Base-by-base conservation (phyloP, 2,797 vertebrate genomes). In the Tympanoctomys barrerae region DNA sequence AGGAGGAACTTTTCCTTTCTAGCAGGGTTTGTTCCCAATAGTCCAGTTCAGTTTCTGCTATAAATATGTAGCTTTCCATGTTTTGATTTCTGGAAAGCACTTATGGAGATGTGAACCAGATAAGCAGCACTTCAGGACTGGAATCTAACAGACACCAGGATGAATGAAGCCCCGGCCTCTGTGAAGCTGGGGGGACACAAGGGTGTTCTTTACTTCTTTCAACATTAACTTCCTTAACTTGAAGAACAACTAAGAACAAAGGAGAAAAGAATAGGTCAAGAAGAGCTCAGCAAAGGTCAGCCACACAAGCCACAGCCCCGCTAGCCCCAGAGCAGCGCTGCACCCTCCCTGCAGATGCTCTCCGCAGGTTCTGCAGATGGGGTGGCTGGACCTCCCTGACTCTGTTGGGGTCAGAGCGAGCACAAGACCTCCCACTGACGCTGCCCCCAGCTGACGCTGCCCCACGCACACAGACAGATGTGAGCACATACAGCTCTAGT, bases 1-100 rank as follows among this genome's bases (percentile, higher is more conserved):
- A 96, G 92, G 61, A 95, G 21, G 95, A 96, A 95, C 86, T 82
- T 96, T 64, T 95, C 90, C 84, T 97, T 96, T 96, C 92, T 95
- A 88, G 91, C 49, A 59, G 77, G 73, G 31, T 79, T 77, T 96
- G 11, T 96, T 91, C 81, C 94, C 87, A 79, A 79, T 11, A 62
- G 64, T 13, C 31, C 75, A 83, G 73, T 61, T 52, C n/a, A 81
- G 62, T 81, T 46, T 71, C 68, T 94, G 28, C 54, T 84, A 77
- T 93, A 97, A 95, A 91, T 84, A 85, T 18, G 42, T 22, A 71
- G 62, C 92, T 94, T 94, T 91, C 97, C 28, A 0, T 89, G 90
- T 97, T 96, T 42, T 39, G 39, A 86, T 95, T 97, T 95, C 94
- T 97, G 94, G 28, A 81, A 97, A 94, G 71, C 66, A 95, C 33